Percentiles rank a stretch among this genome's conserved stretches.
Evolutionary conservation across 2,797 vertebrate species (phyloP).

Genomic region (Coluber constrictor): DNA sequence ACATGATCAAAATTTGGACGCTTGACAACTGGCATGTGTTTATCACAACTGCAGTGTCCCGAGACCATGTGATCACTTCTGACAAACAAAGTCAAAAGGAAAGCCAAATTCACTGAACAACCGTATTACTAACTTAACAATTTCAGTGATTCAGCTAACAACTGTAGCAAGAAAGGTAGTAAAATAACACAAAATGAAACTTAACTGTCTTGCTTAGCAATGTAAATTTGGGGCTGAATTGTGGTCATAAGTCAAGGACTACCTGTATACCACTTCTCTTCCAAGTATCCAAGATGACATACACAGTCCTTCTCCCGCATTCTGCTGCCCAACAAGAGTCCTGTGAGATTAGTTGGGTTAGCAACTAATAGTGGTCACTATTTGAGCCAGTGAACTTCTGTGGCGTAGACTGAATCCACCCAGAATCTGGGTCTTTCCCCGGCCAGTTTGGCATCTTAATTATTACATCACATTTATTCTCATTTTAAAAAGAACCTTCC

Average conservation of each 20-base stretch:
- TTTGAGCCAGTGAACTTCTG: not conserved
- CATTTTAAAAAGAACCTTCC: not conserved
- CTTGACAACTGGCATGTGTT: no score
- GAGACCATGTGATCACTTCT: no score
- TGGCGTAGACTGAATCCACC: not conserved
- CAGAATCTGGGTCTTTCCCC: not conserved
- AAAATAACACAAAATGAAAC: not conserved
- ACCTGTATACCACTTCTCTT: not conserved
- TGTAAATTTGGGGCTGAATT: not conserved
- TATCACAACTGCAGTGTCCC: no score
- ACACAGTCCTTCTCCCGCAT: not conserved
- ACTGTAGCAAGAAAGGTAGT: not conserved
- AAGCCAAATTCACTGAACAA: no score
- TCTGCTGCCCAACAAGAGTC: no score
- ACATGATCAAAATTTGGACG: no score
- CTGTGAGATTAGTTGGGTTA: not conserved
- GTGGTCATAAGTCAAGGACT: not conserved
- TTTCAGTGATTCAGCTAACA: no score
- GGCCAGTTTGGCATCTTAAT: not conserved
- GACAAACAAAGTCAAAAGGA: no score
- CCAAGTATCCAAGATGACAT: not conserved
- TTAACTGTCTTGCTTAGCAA: not conserved
- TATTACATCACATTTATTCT: not conserved
- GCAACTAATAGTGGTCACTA: not conserved
- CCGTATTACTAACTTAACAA: not conserved